These are phyloP conservation scores for Carterocephalus palaemon DNA, from an alignment of 2,888 invertebrate genomes.

Conservation along the genomic window DNA sequence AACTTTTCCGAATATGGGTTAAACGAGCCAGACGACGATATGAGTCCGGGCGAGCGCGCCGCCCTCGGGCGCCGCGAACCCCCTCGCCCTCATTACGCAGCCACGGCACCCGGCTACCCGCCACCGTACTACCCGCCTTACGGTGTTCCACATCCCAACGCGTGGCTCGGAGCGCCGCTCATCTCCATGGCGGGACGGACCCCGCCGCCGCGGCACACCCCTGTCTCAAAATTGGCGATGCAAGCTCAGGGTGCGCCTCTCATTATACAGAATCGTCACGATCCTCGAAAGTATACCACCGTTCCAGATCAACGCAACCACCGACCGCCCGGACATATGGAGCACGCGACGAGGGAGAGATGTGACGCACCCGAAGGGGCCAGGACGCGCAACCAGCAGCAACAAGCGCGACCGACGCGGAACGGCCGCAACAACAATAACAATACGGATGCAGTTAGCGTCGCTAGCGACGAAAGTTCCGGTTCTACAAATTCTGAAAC, in stretches of 20 bases:
- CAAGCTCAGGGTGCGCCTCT: constrained; percentile 93
- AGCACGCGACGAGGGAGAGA: constrained; percentile 55
- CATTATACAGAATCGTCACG: constrained; percentile 84
- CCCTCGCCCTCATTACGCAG: constrained; percentile 74
- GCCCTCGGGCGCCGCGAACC: constrained; percentile 75
- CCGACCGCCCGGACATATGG: constrained; percentile 53
- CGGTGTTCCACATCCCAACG: constrained; percentile 78
- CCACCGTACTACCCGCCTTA: constrained; percentile 75
- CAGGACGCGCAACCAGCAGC: constrained; percentile 66
- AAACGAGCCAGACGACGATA: constrained; percentile 76
- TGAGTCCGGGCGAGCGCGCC: constrained; percentile 79
- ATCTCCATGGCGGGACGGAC: constrained; percentile 86
- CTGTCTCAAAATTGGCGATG: constrained; percentile 86
- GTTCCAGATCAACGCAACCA: constrained; percentile 66
- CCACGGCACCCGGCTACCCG: constrained; percentile 73
- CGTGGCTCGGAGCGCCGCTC: constrained; percentile 89
- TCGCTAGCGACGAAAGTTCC: constrained; percentile 88
- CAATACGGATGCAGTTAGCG: constrained; percentile 84
- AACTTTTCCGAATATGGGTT: constrained; percentile 83
- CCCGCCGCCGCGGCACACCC: constrained; percentile 68
- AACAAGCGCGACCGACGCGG: constrained; percentile 61
- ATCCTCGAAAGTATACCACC: constrained; percentile 67
- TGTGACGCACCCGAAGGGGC: constrained; percentile 62
- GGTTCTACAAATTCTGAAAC: constrained; percentile 83
- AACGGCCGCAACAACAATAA: constrained; percentile 57